Evolutionary conservation across 2,797 vertebrate genomes (phyloP), one percentile per base, ranked within the genome.

Genomic region (Cryptoprocta ferox): DNA sequence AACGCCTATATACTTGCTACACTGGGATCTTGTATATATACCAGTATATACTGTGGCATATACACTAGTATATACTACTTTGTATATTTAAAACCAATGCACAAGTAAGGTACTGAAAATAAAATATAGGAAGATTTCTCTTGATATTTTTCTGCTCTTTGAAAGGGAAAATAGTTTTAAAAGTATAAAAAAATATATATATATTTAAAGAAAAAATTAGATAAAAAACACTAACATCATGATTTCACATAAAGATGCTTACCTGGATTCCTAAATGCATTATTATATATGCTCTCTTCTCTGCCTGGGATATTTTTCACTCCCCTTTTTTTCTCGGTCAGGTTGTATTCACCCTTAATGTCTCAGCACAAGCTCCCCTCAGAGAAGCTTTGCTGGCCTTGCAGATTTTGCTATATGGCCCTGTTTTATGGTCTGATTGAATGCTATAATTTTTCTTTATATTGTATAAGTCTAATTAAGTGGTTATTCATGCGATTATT

Each of bases 381-480:
- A 88, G 70, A 32, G 14, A 26, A 97, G 68, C 24, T 95, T 88
- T 95, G 84, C 89, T 95, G 71, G 66, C 48, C 50, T 91, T 82
- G 87, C 78, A 96, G 61, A 92, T 96, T 97, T 95, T 93, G 13
- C 84, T 97, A 66, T 95, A 94, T 90, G 30, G 89, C 5, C 91
- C 76, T 97, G 56, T 90, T 97, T 97, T 94, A 97, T 88, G 70
- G 39, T 84, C 73, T 95, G 89, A 95, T 32, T 87, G 89, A 95
- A 97, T 94, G 65, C 18, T 92, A 42, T 97, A 93, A 97, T 90
- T 97, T 97, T 94, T 39, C 82, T 94, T 98, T 84, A 85, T 93
- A 92, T 70, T 95, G 32, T 45, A 91, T 91, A 93, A 97, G 94
- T 95, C 71, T 95, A 97, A 95, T 97, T 94, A 90, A 97, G 70